Evolutionary conservation across 2,797 vertebrate genomes (phyloP).

Genomic region (Bufotes viridis): DNA sequence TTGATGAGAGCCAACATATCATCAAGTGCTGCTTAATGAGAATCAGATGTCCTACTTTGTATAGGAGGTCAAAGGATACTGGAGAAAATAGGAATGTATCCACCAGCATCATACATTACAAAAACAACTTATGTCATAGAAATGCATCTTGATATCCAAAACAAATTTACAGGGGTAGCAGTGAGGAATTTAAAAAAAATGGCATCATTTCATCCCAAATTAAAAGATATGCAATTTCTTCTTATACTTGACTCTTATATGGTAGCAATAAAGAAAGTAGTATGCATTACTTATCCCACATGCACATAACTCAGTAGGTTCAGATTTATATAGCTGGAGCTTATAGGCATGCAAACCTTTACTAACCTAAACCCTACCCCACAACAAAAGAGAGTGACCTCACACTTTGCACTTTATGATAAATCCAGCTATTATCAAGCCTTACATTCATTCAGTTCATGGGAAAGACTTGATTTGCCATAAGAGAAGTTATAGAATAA

Average conservation of each 20-base stretch:
- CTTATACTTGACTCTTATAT: not conserved
- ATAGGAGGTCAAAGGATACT: conserved; percentile 24
- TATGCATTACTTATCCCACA: not conserved
- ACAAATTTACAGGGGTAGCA: not conserved
- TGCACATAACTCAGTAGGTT: not conserved
- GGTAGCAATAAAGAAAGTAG: not conserved
- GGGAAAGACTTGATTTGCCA: too few relatives aligned
- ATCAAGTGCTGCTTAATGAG: conserved; percentile 36
- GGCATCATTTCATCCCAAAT: not conserved
- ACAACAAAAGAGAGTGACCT: not conserved
- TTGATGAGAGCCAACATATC: conserved; percentile 22
- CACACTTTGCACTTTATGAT: not conserved
- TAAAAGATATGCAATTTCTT: not conserved
- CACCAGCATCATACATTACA: not conserved
- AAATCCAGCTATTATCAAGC: too few relatives aligned
- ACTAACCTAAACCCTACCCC: too few relatives aligned
- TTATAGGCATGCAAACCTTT: not conserved
- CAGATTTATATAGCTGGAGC: not conserved
- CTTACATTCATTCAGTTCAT: too few relatives aligned
- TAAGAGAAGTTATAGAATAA: too few relatives aligned
- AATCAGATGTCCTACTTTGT: not conserved
- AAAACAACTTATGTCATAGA: not conserved
- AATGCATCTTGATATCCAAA: not conserved
- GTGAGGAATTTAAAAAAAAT: not conserved
- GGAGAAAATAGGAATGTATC: conserved; percentile 5